Base-by-base conservation (phyloP, 2,797 vertebrate species). In the Lepus oiostolus region DNA sequence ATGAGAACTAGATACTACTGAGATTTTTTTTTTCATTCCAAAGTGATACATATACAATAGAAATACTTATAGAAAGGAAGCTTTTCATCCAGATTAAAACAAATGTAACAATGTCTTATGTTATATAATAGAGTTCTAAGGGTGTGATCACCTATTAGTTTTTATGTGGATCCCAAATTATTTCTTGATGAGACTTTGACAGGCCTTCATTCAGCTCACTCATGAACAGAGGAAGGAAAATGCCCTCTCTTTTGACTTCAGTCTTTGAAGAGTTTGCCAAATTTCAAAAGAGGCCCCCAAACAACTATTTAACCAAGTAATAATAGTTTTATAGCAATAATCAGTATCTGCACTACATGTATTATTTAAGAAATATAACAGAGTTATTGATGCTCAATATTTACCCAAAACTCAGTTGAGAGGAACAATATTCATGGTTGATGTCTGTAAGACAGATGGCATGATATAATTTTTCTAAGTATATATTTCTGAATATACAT, bases 211-310 rank as follows among this genome's bases (percentile, higher is more conserved):
- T 62, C 50, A 81, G 12, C 30, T 84, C 50, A n/a, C 16, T 54
- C 11, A 12, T 54, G 14, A 63, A 62, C 3, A 85, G n/a, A 80
- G 24, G 28, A 76, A 88, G 13, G 5, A 70, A n/a, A 7, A 62
- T 38, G 5, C 28, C 32, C 74, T 93, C 21, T 67, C 13, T 63
- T 95, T 32, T 68, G 60, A 63, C 30, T 71, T 88, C 32, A 67
- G 13, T 75, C 67, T 75, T 68, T 35, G 11, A 58, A 85, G 86
- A 86, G 30, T 2, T 47, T 76, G 62, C 74, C 70, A 95, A 63
- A 74, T 80, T 94, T 96, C 47, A 75, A 82, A 68, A 68, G 11
- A 84, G 52, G 42, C 24, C 54, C 26, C 85, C 60, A 52, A 38
- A 85, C 38, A 67, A 83, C 24, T 24, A 83, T 60, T 54, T 63